These are phyloP conservation scores for Pterois miles DNA, from an alignment of 2,797 vertebrate genomes.

Conservation along the genomic window DNA sequence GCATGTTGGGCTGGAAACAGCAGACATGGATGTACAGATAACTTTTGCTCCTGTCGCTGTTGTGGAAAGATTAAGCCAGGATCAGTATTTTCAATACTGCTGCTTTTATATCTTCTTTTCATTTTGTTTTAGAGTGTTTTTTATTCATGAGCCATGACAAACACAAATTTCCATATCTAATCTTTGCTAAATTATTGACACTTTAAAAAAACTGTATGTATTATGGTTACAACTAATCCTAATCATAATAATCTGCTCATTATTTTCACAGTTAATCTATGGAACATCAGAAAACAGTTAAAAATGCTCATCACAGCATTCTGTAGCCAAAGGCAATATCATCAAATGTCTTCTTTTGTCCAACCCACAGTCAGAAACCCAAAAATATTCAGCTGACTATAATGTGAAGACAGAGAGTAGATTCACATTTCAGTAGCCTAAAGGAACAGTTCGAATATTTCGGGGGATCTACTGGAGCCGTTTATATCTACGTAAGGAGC, in stretches of 20 bases:
- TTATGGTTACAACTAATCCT: background rate
- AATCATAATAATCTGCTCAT: background rate
- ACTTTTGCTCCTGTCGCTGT: background rate
- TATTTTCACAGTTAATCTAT: background rate
- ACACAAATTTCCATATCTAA: background rate
- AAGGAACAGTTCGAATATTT: too few species aligned
- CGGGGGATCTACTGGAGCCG: too few species aligned
- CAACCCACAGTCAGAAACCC: background rate
- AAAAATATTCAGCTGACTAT: background rate
- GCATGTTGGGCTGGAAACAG: background rate
- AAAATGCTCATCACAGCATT: background rate
- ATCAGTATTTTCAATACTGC: background rate
- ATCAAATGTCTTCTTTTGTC: background rate
- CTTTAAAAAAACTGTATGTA: background rate
- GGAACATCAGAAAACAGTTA: background rate
- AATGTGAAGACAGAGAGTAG: background rate
- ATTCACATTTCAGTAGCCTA: background rate
- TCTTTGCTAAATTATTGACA: background rate
- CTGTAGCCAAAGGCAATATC: background rate
- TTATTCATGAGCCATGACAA: background rate
- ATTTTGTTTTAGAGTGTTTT: background rate
- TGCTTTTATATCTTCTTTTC: background rate
- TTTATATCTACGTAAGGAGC: too few species aligned
- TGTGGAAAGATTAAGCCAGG: background rate
- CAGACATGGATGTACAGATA: background rate